These are phyloP conservation scores for Colinus virginianus DNA, from an alignment of 2,113 vertebrate species.

Conservation along the genomic window DNA sequence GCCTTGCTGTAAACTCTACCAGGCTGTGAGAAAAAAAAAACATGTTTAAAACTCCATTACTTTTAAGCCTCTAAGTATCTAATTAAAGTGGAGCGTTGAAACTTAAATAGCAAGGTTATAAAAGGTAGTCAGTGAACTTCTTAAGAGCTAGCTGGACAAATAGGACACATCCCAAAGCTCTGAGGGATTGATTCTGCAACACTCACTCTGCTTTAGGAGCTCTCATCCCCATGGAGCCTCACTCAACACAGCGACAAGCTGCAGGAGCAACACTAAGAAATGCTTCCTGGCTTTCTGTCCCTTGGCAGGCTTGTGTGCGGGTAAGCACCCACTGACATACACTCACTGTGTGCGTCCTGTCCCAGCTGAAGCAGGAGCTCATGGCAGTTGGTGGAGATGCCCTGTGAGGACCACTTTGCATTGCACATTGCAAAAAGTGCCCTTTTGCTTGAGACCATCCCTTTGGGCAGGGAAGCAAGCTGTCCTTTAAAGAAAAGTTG, in stretches of 20 bases:
- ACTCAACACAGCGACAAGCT: background rate
- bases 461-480: too few relatives aligned
- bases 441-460: background rate
- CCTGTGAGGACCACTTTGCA: background rate
- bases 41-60: background rate
- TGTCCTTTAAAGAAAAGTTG: background rate
- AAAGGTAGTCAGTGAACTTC: background rate
- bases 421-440: fast-evolving
- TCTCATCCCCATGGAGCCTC: background rate
- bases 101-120: slow-evolving; percentile 7
- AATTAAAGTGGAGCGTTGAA: background rate
- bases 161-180: background rate
- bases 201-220: background rate
- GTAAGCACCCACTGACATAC: background rate
- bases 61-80: background rate
- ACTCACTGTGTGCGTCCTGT: background rate
- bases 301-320: background rate
- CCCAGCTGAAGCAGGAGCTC: background rate
- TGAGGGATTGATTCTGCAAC: background rate
- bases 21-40: background rate
- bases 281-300: background rate
- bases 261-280: background rate
- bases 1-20: background rate
- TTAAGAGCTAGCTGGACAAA: background rate
- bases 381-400: background rate